These are phyloP conservation scores for Podarcis lilfordi DNA, from an alignment of 2,797 vertebrate species.

Conservation along the genomic window DNA sequence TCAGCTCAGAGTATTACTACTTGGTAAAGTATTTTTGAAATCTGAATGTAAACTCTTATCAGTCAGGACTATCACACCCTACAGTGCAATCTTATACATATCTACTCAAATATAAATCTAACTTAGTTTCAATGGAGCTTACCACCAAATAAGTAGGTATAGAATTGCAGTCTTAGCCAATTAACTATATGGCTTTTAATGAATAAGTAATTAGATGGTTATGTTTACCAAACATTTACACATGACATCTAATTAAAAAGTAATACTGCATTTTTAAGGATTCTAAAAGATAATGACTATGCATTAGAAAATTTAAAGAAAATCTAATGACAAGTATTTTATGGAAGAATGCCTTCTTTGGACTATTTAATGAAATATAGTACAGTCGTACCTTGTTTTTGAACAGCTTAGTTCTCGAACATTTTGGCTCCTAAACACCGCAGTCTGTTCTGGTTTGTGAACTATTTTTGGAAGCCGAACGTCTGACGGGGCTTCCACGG, in stretches of 20 bases:
- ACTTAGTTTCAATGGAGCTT: not conserved
- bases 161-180: not conserved
- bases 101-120: not conserved
- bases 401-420: too few species aligned
- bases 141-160: not conserved
- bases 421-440: too few species aligned
- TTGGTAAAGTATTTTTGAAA: not conserved
- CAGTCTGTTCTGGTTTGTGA: too few species aligned
- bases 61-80: not conserved
- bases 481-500: too few species aligned
- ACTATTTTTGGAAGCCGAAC: too few species aligned
- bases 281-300: not conserved
- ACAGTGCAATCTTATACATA: not conserved
- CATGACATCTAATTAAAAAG: not conserved
- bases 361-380: too few species aligned
- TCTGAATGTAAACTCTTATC: not conserved
- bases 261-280: not conserved
- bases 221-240: not conserved
- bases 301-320: not conserved
- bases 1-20: not conserved
- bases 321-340: too few species aligned
- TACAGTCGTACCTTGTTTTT: too few species aligned
- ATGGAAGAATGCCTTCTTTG: too few species aligned
- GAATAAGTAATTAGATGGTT: not conserved
- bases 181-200: not conserved